Percentiles rank a stretch among this genome's conserved stretches.
Evolutionary conservation across 2,888 invertebrate genomes (phyloP).

Genomic region (Andrena dorsata): DNA sequence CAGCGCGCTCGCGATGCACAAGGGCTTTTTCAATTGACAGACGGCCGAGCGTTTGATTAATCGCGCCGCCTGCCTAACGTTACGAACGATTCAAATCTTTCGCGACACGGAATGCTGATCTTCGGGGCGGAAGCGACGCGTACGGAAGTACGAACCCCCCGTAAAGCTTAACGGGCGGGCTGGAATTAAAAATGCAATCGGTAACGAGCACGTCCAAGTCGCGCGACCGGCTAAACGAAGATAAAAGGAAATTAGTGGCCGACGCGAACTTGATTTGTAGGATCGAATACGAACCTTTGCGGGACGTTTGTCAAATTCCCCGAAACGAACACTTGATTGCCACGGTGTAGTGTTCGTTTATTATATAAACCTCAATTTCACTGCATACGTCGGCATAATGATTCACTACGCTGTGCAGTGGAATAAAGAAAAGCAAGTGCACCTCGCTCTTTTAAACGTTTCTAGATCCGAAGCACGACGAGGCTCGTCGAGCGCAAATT

Average conservation of each 20-base stretch:
- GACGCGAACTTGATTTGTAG: slow-evolving; percentile 69
- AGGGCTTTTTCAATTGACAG: not conserved
- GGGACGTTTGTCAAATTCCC: slow-evolving; percentile 32
- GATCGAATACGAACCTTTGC: slow-evolving; percentile 45
- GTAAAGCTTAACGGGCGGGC: slow-evolving; percentile 25
- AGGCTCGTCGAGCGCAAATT: too few species aligned
- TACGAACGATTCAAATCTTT: slow-evolving; percentile 32
- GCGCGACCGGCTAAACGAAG: slow-evolving; percentile 55
- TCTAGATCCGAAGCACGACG: too few species aligned
- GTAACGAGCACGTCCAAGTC: slow-evolving; percentile 55
- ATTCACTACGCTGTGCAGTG: too few species aligned
- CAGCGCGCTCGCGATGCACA: not conserved
- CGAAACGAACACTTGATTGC: not conserved
- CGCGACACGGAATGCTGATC: slow-evolving; percentile 13
- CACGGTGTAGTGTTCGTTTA: too few species aligned
- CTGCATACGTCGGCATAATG: too few species aligned
- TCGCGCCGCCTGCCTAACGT: not conserved
- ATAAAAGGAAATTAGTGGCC: slow-evolving; percentile 74
- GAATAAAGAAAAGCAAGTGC: too few species aligned
- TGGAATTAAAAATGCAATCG: slow-evolving; percentile 75
- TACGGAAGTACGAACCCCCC: not conserved
- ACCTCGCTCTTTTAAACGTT: too few species aligned
- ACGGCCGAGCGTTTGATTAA: not conserved
- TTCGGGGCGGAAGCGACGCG: not conserved
- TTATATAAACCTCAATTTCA: not conserved